Conservation (phyloP, 1,140 invertebrate species). For the Aricia agestis region DNA sequence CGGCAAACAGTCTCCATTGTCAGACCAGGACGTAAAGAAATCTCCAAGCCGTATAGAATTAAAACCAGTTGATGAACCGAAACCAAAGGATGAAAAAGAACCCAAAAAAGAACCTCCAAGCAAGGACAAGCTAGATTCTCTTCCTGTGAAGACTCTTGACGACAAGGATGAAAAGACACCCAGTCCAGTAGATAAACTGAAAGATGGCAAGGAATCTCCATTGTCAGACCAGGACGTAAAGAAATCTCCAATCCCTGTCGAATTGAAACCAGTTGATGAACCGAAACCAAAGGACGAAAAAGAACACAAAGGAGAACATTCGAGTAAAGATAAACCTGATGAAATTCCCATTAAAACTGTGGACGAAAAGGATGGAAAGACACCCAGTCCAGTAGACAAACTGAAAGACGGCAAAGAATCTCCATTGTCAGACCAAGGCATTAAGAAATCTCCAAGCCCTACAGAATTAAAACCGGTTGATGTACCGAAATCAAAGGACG, state of each 20-base stretch:
- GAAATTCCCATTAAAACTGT: not conserved
- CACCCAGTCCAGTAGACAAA: not conserved
- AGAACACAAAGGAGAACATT: no score
- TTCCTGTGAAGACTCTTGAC: no score
- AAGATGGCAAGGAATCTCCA: no score
- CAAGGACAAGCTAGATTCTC: no score
- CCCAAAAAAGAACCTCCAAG: not conserved
- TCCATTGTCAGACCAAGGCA: not conserved
- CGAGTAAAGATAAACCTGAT: not conserved
- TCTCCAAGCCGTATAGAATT: conserved; percentile 12
- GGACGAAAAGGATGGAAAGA: conserved; percentile 13
- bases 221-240: no score
- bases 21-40: conserved; percentile 11
- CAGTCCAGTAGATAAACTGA: no score
- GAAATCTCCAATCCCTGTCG: no score
- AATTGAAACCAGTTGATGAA: no score
- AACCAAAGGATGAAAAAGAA: not conserved
- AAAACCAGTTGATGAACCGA: not conserved
- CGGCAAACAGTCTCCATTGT: no score
- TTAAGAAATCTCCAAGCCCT: conserved; percentile 23
- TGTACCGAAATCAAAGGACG: not conserved
- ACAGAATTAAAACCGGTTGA: conserved; percentile 17
- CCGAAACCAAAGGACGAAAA: no score
- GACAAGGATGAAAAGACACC: no score
- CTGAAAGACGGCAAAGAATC: not conserved